Conservation (phyloP, 2,113 vertebrate genomes). For the Galemys pyrenaicus region DNA sequence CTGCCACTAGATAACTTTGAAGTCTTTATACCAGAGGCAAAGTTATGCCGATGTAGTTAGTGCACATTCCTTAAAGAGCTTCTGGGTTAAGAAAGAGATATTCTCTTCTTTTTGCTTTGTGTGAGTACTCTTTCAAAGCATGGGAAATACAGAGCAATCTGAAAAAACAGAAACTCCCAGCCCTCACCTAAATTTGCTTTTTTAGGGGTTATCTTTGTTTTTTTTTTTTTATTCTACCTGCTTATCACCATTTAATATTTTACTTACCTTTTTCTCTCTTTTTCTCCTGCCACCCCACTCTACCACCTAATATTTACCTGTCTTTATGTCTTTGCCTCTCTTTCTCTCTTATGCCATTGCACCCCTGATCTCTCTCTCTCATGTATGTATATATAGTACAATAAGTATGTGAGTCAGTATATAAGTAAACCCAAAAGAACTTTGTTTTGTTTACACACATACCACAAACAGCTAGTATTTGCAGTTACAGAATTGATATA, state of each 20-base stretch:
- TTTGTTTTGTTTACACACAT: neutral
- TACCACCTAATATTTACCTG: too few species aligned
- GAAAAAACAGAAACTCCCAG: neutral
- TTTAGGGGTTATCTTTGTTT: too few species aligned
- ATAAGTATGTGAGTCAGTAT: neutral
- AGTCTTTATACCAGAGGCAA: neutral
- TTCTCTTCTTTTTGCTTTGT: neutral
- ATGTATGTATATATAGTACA: too few species aligned
- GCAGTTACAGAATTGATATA: neutral
- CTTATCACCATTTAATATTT: neutral
- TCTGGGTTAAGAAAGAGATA: neutral
- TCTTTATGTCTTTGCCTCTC: rapidly evolving
- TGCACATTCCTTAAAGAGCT: neutral
- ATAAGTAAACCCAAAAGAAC: neutral
- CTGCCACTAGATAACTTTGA: neutral
- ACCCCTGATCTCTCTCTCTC: too few species aligned
- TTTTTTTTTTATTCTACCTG: neutral
- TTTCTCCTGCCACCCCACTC: neutral
- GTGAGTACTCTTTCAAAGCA: neutral
- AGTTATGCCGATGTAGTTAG: neutral
- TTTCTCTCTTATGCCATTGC: too few species aligned
- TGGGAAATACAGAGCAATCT: neutral
- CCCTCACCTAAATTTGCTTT: neutral
- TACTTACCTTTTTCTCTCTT: neutral
- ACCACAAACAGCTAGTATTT: neutral